Conservation (phyloP, 2,888 invertebrate species). For the Meliscaeva auricollis region DNA sequence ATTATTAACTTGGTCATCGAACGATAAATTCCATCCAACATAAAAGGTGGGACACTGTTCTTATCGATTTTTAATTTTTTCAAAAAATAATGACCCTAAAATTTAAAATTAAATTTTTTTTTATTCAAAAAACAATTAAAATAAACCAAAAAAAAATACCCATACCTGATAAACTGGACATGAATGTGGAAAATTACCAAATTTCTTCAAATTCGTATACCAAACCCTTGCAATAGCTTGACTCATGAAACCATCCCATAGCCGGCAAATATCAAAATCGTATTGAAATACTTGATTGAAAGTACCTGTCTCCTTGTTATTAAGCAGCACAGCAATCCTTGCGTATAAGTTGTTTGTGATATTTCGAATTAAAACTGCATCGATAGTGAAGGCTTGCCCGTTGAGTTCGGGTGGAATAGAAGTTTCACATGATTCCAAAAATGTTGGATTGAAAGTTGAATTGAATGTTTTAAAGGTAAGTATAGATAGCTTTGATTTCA, state of each 20-base stretch:
- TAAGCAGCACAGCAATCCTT: background rate
- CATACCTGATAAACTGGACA: constrained; percentile 2
- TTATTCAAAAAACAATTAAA: too few relatives aligned
- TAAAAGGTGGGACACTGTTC: constrained; percentile 18
- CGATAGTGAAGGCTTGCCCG: background rate
- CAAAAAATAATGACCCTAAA: constrained; percentile 10
- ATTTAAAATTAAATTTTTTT: background rate
- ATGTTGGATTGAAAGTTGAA: background rate
- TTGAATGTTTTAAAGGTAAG: background rate
- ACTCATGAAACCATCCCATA: constrained; percentile 34
- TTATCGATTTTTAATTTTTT: constrained; percentile 20
- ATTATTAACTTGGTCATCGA: background rate
- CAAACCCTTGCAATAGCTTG: constrained; percentile 22
- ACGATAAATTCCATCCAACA: constrained; percentile 10
- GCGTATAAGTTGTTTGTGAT: background rate
- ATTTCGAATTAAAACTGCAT: background rate
- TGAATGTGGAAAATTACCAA: constrained; percentile 11
- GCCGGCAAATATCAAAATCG: constrained; percentile 15
- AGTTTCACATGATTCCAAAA: constrained; percentile 17
- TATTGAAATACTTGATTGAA: constrained; percentile 4
- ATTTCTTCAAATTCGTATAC: constrained; percentile 25
- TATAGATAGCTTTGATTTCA: background rate
- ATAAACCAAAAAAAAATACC: background rate
- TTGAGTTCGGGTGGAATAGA: background rate
- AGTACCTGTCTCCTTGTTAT: background rate